These are phyloP conservation scores for Gymnocypris eckloni DNA, from an alignment of 2,797 vertebrate genomes.

Conservation along the genomic window DNA sequence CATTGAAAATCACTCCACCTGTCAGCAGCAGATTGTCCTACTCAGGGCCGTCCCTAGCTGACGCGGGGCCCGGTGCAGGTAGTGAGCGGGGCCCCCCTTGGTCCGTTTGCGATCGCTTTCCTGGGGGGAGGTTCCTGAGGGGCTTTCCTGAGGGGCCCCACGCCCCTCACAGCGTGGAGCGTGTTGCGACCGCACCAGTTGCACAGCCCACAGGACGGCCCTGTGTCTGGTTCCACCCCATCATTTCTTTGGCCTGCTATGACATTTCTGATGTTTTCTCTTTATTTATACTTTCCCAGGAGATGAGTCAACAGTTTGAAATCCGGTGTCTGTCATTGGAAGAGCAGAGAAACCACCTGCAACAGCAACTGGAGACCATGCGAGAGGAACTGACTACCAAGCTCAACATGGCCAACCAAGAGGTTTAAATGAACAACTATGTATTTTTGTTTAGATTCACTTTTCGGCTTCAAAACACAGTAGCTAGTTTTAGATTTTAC, in stretches of 20 bases:
- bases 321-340: slow-evolving; percentile 90
- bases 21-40: slow-evolving; percentile 31
- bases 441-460: not conserved
- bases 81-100: too few relatives aligned
- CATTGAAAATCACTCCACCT: slow-evolving; percentile 12
- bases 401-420: slow-evolving; percentile 91
- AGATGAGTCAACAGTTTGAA: slow-evolving; percentile 94
- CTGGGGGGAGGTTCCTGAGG: too few relatives aligned
- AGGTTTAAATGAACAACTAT: slow-evolving; percentile 75
- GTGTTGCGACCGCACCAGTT: too few relatives aligned
- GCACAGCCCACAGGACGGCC: too few relatives aligned
- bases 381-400: slow-evolving; percentile 92
- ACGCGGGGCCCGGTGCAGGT: too few relatives aligned
- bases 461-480: not conserved
- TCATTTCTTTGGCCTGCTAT: slow-evolving; percentile 19
- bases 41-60: not conserved
- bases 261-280: slow-evolving; percentile 9
- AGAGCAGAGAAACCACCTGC: slow-evolving; percentile 89
- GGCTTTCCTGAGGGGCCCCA: too few relatives aligned
- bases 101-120: too few relatives aligned
- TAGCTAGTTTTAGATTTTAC: not conserved
- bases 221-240: slow-evolving; percentile 35
- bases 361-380: slow-evolving; percentile 90
- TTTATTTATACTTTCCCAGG: slow-evolving; percentile 71
- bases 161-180: too few relatives aligned